Evolutionary conservation across 2,113 vertebrate genomes (phyloP), one percentile per base, ranked within the genome.

Genomic region (Sitta europaea): DNA sequence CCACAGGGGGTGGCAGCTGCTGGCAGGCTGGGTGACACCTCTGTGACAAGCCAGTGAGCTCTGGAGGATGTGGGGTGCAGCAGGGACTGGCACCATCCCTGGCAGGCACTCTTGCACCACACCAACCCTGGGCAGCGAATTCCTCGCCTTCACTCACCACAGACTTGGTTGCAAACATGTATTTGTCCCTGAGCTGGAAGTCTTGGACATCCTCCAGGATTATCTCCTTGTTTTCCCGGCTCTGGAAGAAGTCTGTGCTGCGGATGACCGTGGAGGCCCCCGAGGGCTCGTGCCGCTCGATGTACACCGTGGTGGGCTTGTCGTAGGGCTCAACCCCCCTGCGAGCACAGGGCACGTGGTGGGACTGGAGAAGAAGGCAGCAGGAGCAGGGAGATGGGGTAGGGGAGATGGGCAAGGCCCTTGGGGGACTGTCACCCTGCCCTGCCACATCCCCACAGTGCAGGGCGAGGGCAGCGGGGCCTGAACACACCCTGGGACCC

Each of bases 161-260:
- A 12, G 98, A 98, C 91, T 98, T 99, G 12, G 99, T 99, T 36
- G 99, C 99, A 65, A 99, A 99, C 98, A 99, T 98, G 97, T 99
- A 99, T 84, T 99, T 99, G 97, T 99, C 99, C 62, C 99, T 97
- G 63, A 99, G 98, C 97, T 99, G 99, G 95, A 99, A 99, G 94
- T 99, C 99, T 67, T 99, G 98, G 5, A 99, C 99, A 1, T 98
- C 98, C 78, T 99, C 99, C 88, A 99, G 98, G 94, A 99, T 97
- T 13, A 99, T 88, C 11, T 97, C 98, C 83, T 98, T 99, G 92
- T 99, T 99, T 93, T 99, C 98, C 29, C 98, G 97, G 53, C 98
- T 99, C 97, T 99, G 99, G 96, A 99, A 99, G 98, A 99, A 99
- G 96, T 99, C 99, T 0, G 98, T 99, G 96, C 99, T 99, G 96